Percentiles rank a stretch among this genome's conserved stretches.
Conservation (phyloP, 2,113 vertebrate genomes). For the Dicrurus megarhynchus region DNA sequence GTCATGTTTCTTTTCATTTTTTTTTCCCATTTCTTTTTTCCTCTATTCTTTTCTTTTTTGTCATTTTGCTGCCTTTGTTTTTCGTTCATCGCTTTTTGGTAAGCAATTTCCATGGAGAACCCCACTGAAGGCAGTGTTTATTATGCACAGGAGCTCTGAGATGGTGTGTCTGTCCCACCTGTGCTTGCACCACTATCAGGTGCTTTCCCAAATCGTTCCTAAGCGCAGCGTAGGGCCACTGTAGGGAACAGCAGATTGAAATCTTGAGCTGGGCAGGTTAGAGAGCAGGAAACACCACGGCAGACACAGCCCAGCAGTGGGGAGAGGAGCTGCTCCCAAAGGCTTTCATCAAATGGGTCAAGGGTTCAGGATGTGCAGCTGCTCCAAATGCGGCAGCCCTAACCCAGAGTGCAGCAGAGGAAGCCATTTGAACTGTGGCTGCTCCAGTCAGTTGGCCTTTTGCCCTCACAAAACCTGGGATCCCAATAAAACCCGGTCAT, state of each 20-base stretch:
- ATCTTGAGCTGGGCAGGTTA: not conserved
- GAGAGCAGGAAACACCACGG: not conserved
- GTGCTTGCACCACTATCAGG: not conserved
- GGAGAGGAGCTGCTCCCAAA: not conserved
- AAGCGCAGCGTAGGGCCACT: not conserved
- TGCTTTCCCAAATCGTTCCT: not conserved
- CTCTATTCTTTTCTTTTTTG: not conserved
- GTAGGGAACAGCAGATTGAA: not conserved
- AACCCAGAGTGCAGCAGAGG: not conserved
- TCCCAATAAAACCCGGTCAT: not conserved
- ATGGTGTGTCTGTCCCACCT: not conserved
- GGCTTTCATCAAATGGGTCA: rapidly evolving
- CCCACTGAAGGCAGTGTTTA: not conserved
- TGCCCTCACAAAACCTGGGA: not conserved
- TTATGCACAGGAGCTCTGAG: not conserved
- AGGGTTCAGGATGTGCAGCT: not conserved
- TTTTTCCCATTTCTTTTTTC: not conserved
- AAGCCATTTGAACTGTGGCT: not conserved
- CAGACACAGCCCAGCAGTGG: not conserved
- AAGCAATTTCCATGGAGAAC: not conserved
- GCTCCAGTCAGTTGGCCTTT: not conserved
- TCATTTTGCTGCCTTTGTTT: not conserved
- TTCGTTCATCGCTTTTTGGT: not conserved
- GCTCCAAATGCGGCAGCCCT: not conserved
- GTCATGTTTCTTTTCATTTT: not conserved